phyloP scores from a whole-genome alignment of 2,797 vertebrate genomes.

The Urocyon cinereoargenteus region DNA sequence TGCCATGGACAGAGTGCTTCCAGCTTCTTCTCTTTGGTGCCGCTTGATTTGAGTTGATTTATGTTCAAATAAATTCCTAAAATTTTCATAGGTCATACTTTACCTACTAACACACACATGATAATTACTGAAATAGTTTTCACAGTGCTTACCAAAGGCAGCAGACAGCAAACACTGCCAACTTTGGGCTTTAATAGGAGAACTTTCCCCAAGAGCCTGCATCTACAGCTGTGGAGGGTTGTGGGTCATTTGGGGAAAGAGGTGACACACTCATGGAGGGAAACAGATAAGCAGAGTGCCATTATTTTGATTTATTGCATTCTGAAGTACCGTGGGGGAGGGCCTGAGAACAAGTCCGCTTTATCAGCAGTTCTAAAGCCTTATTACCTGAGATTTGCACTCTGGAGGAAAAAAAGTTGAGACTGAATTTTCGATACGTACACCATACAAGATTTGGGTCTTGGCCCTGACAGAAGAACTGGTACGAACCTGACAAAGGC shows the following conservation, averaged over 20 bases:
- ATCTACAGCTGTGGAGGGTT: neutral
- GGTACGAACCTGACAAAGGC: slow-evolving; percentile 72
- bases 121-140: accelerated
- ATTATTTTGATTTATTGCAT: slow-evolving; percentile 78
- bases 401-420: slow-evolving; percentile 84
- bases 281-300: slow-evolving; percentile 19
- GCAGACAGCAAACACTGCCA: neutral
- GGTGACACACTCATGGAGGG: neutral
- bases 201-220: neutral
- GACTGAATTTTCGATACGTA: slow-evolving; percentile 82
- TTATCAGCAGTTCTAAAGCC: slow-evolving; percentile 81
- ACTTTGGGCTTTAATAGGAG: accelerated
- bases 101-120: neutral
- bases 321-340: slow-evolving; percentile 72
- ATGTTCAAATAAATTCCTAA: neutral
- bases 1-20: neutral
- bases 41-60: neutral
- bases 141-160: accelerated
- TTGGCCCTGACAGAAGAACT: slow-evolving; percentile 76
- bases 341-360: slow-evolving; percentile 78
- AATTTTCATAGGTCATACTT: neutral
- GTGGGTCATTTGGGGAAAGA: neutral
- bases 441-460: slow-evolving; percentile 84
- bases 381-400: slow-evolving; percentile 88
- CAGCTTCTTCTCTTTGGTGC: neutral